Evolutionary conservation across 1,140 invertebrate genomes (phyloP).

Genomic region (Notospermus geniculatus): DNA sequence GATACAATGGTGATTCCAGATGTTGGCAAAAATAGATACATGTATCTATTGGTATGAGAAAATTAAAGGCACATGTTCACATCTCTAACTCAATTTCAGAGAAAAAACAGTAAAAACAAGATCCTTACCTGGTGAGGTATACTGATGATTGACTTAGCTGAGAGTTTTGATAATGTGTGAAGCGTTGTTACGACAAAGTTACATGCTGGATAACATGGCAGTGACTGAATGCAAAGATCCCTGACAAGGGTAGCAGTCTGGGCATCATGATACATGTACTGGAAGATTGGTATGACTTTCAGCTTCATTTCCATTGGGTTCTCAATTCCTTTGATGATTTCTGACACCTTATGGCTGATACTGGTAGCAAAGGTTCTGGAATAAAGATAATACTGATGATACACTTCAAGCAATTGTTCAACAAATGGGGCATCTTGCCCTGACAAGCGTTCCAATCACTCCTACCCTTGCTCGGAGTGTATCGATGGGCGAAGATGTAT

Average conservation of each 20-base stretch:
- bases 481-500: no score
- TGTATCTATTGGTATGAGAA: no score
- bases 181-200: constrained; percentile 85
- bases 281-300: constrained; percentile 83
- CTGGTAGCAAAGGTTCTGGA: constrained; percentile 87
- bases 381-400: constrained; percentile 24
- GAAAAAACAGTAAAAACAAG: no score
- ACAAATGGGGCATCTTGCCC: no score
- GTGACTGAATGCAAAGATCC: constrained; percentile 74
- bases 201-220: constrained; percentile 79
- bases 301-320: constrained; percentile 90
- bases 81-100: no score
- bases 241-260: constrained; percentile 73
- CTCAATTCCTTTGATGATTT: constrained; percentile 90
- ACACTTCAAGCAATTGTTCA: no score
- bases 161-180: constrained; percentile 82
- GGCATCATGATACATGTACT: constrained; percentile 92
- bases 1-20: no score
- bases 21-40: no score
- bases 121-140: constrained; percentile 78
- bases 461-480: no score
- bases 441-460: no score
- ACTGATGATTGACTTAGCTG: constrained; percentile 83
- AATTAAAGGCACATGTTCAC: no score
- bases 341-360: constrained; percentile 91